phyloP scores from a whole-genome alignment of 2,797 vertebrate genomes.

The Pteropus rufus region DNA sequence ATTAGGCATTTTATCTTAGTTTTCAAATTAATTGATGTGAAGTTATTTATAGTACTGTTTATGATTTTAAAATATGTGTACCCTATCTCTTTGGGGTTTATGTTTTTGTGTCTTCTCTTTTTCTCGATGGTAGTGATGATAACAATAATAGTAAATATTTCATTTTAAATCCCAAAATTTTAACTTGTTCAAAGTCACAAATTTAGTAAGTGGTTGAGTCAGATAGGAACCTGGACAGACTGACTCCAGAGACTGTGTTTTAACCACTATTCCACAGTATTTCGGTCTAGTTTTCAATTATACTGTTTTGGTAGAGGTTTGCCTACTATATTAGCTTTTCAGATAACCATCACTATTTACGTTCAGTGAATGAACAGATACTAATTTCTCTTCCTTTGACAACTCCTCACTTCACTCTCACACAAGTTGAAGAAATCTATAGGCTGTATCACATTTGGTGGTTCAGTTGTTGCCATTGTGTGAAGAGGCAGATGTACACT shows the following conservation, averaged over 20 bases:
- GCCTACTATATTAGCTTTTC: neutral
- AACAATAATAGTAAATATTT: neutral
- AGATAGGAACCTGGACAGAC: neutral
- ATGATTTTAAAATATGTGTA: conserved; percentile 13
- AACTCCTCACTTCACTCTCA: neutral
- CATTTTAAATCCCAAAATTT: neutral
- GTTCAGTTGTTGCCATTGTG: neutral
- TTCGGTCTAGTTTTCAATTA: neutral
- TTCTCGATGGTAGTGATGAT: neutral
- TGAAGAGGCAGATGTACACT: neutral
- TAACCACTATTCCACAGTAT: neutral
- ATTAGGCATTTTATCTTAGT: neutral
- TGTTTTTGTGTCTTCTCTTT: neutral
- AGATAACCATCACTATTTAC: neutral
- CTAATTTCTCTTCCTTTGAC: neutral
- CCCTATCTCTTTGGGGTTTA: neutral
- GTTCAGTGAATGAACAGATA: neutral
- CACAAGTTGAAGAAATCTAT: neutral
- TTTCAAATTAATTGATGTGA: neutral
- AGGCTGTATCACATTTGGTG: neutral
- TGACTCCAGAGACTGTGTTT: neutral
- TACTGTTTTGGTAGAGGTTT: neutral
- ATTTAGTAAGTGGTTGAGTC: neutral
- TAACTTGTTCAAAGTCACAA: neutral
- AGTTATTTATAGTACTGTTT: neutral